Evolutionary conservation across 2,113 vertebrate species (phyloP), one percentile per base, ranked within the genome.

Genomic region (Megalops atlanticus): DNA sequence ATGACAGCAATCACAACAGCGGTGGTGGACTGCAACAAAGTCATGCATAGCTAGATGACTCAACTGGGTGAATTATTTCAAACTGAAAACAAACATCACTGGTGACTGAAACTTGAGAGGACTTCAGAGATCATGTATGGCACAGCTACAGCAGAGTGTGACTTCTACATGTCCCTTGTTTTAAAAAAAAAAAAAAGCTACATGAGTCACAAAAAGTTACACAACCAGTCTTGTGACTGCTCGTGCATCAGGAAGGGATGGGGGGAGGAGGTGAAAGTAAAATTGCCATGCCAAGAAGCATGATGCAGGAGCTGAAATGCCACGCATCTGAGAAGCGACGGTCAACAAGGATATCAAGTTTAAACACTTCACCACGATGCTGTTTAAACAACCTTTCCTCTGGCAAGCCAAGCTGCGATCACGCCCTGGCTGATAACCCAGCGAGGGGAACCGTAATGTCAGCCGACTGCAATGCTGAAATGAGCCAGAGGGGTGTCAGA

Each of bases 21-120:
- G n/a, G n/a, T n/a, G n/a, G n/a, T n/a, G n/a, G n/a, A n/a, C n/a
- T n/a, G n/a, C n/a, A n/a, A 52, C 6, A 15, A 58, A 58, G n/a
- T 18, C n/a, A 27, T 35, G 1, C 36, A 77, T 6, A 64, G 15
- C 47, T 16, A 45, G 33, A 27, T 69, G 49, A 84, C 54, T 72
- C 76, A 54, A 64, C 39, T n/a, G 1, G 52, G 39, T 72, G 27
- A 0, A 78, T 58, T n/a, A 38, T 76, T 16, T 38, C 76, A 33
- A n/a, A 24, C 14, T 14, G 24, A 64, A n/a, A 68, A 36, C 77
- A 64, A 68, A 58, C 52, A 35, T 75, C 54, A 71, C 64, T 72
- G 45, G 70, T 39, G 69, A 49, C 18, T 38, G 12, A 45, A 78
- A 82, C 36, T 45, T 49, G 39, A 40, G 27, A 24, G 78, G 33